Evolutionary conservation across 2,113 vertebrate species (phyloP).

Genomic region (Tragelaphus strepsiceros): DNA sequence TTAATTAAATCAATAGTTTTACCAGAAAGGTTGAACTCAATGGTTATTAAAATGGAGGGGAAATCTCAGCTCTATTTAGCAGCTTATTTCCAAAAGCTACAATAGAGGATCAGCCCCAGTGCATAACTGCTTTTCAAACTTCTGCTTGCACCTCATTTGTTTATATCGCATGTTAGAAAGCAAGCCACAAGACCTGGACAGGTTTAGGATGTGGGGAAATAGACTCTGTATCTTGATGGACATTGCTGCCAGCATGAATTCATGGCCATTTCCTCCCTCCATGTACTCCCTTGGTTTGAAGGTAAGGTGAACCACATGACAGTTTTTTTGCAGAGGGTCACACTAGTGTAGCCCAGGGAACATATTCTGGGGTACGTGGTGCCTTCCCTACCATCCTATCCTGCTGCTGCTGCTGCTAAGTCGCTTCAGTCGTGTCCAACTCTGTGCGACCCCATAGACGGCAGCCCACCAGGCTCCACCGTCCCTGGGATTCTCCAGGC

Average conservation of each 20-base stretch:
- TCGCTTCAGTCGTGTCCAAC: no score
- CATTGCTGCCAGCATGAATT: neutral
- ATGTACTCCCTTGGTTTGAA: neutral
- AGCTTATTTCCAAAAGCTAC: neutral
- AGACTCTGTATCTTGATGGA: neutral
- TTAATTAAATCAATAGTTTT: neutral
- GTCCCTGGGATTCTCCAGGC: no score
- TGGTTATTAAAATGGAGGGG: neutral
- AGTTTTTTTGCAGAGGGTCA: neutral
- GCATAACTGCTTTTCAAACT: neutral
- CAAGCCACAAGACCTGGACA: neutral
- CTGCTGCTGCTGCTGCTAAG: no score
- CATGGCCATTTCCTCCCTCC: neutral
- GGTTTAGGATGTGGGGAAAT: neutral
- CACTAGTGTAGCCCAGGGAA: rapidly evolving
- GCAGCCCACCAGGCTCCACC: no score
- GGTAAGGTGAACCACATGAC: neutral
- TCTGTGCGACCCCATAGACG: no score
- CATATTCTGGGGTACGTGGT: neutral
- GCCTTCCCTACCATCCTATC: neutral
- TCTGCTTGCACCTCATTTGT: neutral
- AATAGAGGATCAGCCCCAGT: neutral
- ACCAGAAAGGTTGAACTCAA: neutral
- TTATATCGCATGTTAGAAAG: neutral
- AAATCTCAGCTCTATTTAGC: neutral